phyloP scores from a whole-genome alignment of 1,140 invertebrate species.

The Drosophila melanogaster region DNA sequence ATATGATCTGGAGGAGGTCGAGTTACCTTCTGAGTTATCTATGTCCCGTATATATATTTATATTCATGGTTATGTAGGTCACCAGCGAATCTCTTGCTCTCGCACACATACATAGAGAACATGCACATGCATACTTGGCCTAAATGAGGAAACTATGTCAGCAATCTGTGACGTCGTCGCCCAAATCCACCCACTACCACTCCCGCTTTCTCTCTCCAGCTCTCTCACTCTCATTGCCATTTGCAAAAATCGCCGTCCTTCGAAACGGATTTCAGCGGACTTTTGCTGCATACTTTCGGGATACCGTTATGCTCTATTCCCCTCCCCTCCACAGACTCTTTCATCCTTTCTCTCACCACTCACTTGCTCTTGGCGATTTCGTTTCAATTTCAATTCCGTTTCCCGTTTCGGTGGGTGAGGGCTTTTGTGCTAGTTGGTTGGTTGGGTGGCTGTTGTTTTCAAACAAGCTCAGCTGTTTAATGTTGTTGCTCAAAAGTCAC shows the following conservation, averaged over 20 bases:
- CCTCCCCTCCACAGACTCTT: neutral
- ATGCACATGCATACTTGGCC: slow-evolving; percentile 51
- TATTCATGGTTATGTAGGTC: slow-evolving; percentile 57
- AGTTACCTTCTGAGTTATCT: slow-evolving; percentile 33
- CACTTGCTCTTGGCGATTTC: slow-evolving; percentile 20
- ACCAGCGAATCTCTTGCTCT: slow-evolving; percentile 30
- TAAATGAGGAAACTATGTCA: slow-evolving; percentile 77
- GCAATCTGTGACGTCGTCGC: slow-evolving; percentile 57
- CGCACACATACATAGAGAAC: slow-evolving; percentile 17
- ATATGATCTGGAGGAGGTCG: slow-evolving; percentile 34
- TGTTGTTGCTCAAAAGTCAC: slow-evolving; percentile 66
- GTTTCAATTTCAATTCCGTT: slow-evolving; percentile 48
- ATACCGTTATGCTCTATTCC: slow-evolving; percentile 16
- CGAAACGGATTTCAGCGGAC: slow-evolving; percentile 30
- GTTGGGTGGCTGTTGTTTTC: slow-evolving; percentile 66
- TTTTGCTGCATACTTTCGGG: slow-evolving; percentile 39
- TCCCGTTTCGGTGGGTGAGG: neutral
- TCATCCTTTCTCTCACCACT: neutral
- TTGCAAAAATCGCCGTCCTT: slow-evolving; percentile 44
- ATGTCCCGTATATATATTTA: slow-evolving; percentile 28
- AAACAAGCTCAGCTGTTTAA: slow-evolving; percentile 83
- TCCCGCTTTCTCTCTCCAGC: neutral
- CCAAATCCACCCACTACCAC: slow-evolving; percentile 16
- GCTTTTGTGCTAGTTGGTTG: slow-evolving; percentile 19
- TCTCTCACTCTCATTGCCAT: slow-evolving; percentile 24